Base-by-base conservation (phyloP, 2,888 invertebrate genomes). In the Abscondita cerata region DNA sequence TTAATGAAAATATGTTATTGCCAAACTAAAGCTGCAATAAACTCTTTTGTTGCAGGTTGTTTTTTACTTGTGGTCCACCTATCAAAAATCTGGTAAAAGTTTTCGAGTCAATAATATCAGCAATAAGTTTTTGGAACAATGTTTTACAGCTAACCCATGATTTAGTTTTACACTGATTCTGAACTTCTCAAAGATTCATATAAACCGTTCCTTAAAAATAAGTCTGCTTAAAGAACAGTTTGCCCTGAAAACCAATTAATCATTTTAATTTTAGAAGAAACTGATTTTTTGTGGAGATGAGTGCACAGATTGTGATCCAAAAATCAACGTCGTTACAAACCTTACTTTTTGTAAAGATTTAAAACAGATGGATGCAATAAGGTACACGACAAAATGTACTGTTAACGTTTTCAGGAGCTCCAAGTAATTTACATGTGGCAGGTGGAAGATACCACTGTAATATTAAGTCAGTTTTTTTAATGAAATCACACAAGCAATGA, bases 401-500 rank as follows among this genome's bases (percentile, higher is more conserved):
- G 36, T 9, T 36, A 36, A 36, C n/a, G 36, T 11, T 36, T 2
- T 36, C 12, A n/a, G 36, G 2, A 36, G 36, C 36, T 36, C 11
- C 3, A 2, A 36, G 36, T 36, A 13, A 36, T 36, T 36, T 36
- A 36, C 36, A 9, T 36, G 36, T 13, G 3, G 36, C 36, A 36
- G 36, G 12, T 36, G 36, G n/a, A 36, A 5, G 36, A n/a, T 36
- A 5, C 11, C 36, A 36, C 36, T 36, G 41, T 41, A 41, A 13
- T 11, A 41, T 36, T 9, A 36, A 9, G 36, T 11, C n/a, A 36
- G n/a, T n/a, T n/a, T 8, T 41, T 41, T 41, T 2, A 9, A 41
- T 41, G 41, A 41, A 41, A 6, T 41, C 41, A 41, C 41, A 41
- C 41, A 41, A 41, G 41, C 13, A 13, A 41, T 41, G 36, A 41